phyloP scores from a whole-genome alignment of 2,113 vertebrate species.

The Tetrax tetrax region DNA sequence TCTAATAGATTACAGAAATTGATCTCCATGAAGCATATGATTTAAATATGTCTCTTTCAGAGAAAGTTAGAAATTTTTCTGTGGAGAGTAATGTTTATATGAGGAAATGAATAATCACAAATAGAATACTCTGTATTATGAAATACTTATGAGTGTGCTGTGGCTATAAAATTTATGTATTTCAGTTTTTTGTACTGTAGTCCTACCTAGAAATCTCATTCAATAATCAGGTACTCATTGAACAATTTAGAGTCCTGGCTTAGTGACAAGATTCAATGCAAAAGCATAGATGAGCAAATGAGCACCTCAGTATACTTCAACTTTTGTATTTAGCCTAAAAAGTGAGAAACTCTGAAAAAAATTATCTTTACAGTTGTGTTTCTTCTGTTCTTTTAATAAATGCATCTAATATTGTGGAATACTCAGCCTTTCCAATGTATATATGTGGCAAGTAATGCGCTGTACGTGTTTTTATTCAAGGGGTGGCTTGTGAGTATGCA shows the following conservation, averaged over 20 bases:
- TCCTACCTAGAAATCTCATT: not conserved
- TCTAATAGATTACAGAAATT: not conserved
- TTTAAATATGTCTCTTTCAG: not conserved
- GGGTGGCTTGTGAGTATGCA: not conserved
- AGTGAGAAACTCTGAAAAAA: not conserved
- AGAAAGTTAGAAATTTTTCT: not conserved
- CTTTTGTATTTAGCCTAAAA: not conserved
- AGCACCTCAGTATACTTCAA: not conserved
- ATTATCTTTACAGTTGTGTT: not conserved
- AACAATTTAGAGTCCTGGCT: not conserved
- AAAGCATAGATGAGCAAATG: not conserved
- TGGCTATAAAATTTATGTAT: not conserved
- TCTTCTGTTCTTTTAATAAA: not conserved
- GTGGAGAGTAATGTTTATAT: not conserved
- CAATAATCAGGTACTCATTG: not conserved
- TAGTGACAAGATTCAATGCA: not conserved
- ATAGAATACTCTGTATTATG: not conserved
- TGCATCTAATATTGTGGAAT: not conserved
- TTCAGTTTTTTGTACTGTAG: not conserved
- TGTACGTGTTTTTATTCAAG: not conserved
- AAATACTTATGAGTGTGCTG: not conserved
- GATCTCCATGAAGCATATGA: not conserved
- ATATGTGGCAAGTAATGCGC: fast-evolving
- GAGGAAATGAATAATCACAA: not conserved
- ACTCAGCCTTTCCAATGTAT: not conserved